Evolutionary conservation across 2,113 vertebrate species (phyloP), one percentile per base, ranked within the genome.

Genomic region (Chunga burmeisteri): DNA sequence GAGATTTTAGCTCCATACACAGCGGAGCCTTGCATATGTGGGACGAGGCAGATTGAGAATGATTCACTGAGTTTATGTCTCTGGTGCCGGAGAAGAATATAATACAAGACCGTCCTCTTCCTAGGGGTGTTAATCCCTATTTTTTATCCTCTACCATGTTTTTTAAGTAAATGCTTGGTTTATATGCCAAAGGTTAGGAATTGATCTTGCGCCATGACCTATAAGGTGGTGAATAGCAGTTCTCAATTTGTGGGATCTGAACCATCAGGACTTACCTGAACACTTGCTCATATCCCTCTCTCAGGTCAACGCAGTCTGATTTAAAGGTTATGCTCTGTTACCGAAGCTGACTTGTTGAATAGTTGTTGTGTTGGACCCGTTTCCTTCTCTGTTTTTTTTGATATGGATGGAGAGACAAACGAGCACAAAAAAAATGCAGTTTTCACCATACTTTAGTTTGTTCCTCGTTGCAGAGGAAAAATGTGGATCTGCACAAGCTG

Each of bases 21-120:
- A 42, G 32, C 0, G 0, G n/a, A 74, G 10, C 56, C 49, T 62
- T 67, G 30, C 6, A 1, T 18, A 0, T 5, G 10, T 65, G 71
- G 32, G 70, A n/a, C 26, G 4, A 52, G 5, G 17, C 78, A 84
- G 13, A 7, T 2, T n/a, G 65, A 63, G 47, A 67, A 16, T 11
- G 23, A 13, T 88, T 23, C 13, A 7, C 34, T 46, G 40, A 71
- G 17, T 0, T 77, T 30, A 7, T 10, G 16, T 70, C 42, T 92
- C 27, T 73, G n/a, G 25, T 1, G 2, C 26, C 2, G 4, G 34
- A 44, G 36, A 67, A 55, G 42, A 78, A 32, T 47, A 9, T 50
- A 20, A 56, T 25, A 59, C 2, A 46, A 88, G 68, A 32, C 34
- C 11, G 32, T 36, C n/a, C 2, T 86, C 56, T 65, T 92, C 27